Conservation (phyloP, 1,140 invertebrate species). For the Drosophila pandora region DNA sequence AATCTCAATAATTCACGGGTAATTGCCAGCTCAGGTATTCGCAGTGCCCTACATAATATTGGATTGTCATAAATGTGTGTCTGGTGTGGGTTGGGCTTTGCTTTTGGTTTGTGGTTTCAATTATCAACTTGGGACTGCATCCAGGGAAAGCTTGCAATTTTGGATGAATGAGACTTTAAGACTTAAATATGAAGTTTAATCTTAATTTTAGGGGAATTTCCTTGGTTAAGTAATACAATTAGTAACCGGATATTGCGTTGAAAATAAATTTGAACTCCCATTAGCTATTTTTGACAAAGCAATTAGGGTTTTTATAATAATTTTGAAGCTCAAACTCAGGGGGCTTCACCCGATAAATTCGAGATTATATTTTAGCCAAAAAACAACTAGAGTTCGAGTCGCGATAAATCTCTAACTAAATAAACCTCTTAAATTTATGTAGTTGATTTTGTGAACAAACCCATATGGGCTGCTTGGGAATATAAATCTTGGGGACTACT, state of each 20-base stretch:
- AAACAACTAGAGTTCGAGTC: background rate
- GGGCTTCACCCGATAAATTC: background rate
- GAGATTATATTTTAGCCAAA: background rate
- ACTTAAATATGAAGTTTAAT: no score
- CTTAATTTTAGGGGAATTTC: no score
- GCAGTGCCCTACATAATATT: conserved; percentile 46
- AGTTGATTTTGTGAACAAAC: background rate
- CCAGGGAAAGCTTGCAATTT: conserved; percentile 4
- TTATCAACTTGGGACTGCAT: background rate
- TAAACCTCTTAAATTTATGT: background rate
- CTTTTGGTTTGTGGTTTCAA: conserved; percentile 31
- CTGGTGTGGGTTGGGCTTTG: conserved; percentile 14
- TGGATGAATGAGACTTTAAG: no score
- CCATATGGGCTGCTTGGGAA: background rate
- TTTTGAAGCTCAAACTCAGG: background rate
- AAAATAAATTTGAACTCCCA: background rate
- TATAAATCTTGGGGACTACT: background rate
- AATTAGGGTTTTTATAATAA: background rate
- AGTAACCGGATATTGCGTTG: no score
- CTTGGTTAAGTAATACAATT: no score
- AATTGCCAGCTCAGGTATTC: conserved; percentile 17
- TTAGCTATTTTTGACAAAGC: background rate
- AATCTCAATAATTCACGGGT: conserved; percentile 50
- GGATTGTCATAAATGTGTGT: conserved; percentile 37
- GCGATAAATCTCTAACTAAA: background rate